A percentile compares a stretch with the other conserved stretches of the same genome.
Evolutionary conservation across 2,113 vertebrate genomes (phyloP).

Genomic region (Uria lomvia): DNA sequence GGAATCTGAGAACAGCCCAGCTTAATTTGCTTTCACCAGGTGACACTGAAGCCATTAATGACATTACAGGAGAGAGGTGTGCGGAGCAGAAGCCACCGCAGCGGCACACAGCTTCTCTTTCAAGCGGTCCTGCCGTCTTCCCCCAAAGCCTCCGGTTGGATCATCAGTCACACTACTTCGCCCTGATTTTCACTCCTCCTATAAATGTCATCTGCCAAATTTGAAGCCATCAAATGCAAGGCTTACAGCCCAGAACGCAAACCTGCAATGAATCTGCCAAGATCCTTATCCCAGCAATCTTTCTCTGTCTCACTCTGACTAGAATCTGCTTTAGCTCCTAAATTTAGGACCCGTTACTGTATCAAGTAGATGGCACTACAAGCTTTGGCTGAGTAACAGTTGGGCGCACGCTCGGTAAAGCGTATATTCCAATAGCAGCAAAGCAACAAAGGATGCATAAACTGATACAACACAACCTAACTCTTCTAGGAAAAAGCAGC

Average conservation of each 20-base stretch:
- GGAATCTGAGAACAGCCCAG: background rate
- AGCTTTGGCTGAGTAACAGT: background rate
- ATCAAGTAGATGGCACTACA: conserved; percentile 31
- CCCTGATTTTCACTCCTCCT: background rate
- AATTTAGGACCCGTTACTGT: background rate
- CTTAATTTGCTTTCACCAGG: background rate
- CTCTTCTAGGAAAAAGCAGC: background rate
- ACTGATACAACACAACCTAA: background rate
- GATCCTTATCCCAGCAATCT: background rate
- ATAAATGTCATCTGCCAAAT: background rate
- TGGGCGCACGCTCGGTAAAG: fast-evolving
- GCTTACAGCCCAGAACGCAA: background rate
- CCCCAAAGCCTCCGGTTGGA: background rate
- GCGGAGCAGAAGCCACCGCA: background rate
- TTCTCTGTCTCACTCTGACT: background rate
- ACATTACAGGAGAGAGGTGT: background rate
- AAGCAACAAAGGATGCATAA: background rate
- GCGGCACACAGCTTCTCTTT: background rate
- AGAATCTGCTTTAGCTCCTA: background rate
- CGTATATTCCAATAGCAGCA: background rate
- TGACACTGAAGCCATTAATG: background rate
- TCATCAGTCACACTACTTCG: background rate
- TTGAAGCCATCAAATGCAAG: background rate
- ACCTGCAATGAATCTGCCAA: background rate
- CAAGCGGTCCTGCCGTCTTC: background rate